A percentile compares a stretch with the other conserved stretches of the same genome.
Evolutionary conservation across 2,113 vertebrate species (phyloP).

Genomic region (Alces alces): DNA sequence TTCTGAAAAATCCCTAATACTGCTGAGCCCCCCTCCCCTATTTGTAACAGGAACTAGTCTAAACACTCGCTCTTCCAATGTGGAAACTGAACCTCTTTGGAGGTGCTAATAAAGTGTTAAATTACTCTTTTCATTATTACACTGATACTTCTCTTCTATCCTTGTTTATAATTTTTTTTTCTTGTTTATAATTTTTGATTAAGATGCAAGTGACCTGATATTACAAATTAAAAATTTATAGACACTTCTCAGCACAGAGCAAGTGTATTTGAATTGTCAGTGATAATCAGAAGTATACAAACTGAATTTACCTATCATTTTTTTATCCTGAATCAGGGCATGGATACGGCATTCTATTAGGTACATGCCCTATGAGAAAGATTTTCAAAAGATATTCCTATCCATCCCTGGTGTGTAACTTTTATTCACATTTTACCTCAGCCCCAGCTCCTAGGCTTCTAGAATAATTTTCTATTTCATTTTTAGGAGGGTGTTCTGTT

Average conservation of each 20-base stretch:
- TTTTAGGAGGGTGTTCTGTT: neutral
- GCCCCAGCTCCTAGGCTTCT: neutral
- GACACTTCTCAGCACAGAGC: neutral
- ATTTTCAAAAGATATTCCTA: neutral
- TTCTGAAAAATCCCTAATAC: slow-evolving; percentile 22
- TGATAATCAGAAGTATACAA: neutral
- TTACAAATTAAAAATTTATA: neutral
- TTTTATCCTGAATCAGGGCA: neutral
- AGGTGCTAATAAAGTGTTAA: neutral
- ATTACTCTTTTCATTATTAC: neutral
- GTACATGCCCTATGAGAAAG: neutral
- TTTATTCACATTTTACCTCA: neutral
- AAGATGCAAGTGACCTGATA: neutral
- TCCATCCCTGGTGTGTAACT: neutral
- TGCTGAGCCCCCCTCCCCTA: neutral
- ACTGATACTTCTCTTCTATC: neutral
- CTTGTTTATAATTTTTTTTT: neutral
- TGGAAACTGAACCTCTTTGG: neutral
- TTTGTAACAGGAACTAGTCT: neutral
- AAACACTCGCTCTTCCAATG: neutral
- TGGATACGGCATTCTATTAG: neutral
- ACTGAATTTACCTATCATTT: neutral
- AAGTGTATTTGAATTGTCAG: neutral
- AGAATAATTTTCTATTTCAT: neutral
- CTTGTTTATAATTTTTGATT: neutral